Conservation (phyloP, 2,888 invertebrate genomes). For the Athalia rosae region DNA sequence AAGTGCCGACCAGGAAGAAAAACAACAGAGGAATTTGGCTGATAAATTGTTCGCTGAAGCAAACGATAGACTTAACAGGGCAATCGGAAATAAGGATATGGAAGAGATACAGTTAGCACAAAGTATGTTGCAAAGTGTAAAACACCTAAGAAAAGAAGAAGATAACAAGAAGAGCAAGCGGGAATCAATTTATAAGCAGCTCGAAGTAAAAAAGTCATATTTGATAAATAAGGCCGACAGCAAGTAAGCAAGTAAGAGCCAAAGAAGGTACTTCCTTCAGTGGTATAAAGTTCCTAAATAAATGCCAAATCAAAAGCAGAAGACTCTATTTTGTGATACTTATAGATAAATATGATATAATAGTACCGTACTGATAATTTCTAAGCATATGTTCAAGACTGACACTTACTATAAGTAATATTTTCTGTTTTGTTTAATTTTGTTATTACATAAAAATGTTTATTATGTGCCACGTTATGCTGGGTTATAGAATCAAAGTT, state of each 20-base stretch:
- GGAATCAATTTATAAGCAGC: conserved; percentile 9
- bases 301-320: conserved; percentile 24
- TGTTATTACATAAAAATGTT: conserved; percentile 22
- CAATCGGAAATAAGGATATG: conserved; percentile 6
- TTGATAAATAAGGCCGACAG: conserved; percentile 10
- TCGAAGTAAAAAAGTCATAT: conserved; percentile 16
- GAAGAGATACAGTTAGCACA: conserved; percentile 15
- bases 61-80: conserved; percentile 12
- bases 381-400: conserved; percentile 19
- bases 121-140: conserved; percentile 25
- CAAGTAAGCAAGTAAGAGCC: conserved; percentile 19
- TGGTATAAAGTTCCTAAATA: conserved; percentile 16
- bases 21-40: conserved; percentile 18
- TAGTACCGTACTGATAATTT: conserved; percentile 12
- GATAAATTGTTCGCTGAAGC: conserved; percentile 29
- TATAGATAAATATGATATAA: conserved; percentile 22
- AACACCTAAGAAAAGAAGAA: conserved; percentile 25
- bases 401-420: conserved; percentile 9
- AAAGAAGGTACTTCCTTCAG: conserved; percentile 6
- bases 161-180: conserved; percentile 17
- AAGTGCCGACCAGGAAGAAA: conserved; percentile 15
- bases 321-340: conserved; percentile 29
- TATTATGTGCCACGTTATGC: conserved; percentile 23
- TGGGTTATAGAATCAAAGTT: conserved; percentile 21
- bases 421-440: neutral